Conservation (phyloP, 30 jellyfish, hydroid and myxozoan species). For the Clytia hemisphaerica region DNA sequence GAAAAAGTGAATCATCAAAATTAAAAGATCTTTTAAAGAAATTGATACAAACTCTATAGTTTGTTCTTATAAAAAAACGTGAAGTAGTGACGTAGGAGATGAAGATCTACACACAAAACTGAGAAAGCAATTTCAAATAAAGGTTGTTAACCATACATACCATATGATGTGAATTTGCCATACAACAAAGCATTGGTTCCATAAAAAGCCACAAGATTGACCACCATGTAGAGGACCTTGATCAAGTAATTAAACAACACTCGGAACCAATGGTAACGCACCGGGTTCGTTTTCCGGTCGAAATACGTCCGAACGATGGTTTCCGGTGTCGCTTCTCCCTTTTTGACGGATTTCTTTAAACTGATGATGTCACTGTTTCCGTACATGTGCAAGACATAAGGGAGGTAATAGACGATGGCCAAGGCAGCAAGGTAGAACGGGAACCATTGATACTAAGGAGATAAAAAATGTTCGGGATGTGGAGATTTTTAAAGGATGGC, state of each 20-base stretch:
- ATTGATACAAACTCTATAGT: background rate
- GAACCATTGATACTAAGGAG: constrained; percentile 27
- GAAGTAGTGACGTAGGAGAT: background rate
- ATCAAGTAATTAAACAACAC: constrained; percentile 5
- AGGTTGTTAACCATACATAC: background rate
- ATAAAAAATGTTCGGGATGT: too few species aligned
- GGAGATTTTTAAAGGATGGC: too few species aligned
- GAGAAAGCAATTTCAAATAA: background rate
- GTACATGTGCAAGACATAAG: constrained; percentile 15
- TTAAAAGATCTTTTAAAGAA: too few species aligned
- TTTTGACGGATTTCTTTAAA: constrained; percentile 4
- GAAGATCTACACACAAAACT: background rate
- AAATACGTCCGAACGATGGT: background rate
- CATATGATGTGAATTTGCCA: constrained; percentile 20
- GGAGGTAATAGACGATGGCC: constrained; percentile 16
- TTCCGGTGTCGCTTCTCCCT: constrained; percentile 15
- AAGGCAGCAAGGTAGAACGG: constrained; percentile 23
- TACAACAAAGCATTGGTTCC: constrained; percentile 9
- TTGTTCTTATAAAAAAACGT: background rate
- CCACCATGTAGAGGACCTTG: constrained; percentile 9
- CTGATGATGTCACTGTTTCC: constrained; percentile 20
- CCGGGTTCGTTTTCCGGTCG: constrained; percentile 3
- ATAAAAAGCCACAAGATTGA: constrained; percentile 6
- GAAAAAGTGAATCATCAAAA: too few species aligned
- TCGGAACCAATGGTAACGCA: constrained; percentile 15